phyloP scores from a whole-genome alignment of 2,888 invertebrate species.

The Deladenus siricidicola region DNA sequence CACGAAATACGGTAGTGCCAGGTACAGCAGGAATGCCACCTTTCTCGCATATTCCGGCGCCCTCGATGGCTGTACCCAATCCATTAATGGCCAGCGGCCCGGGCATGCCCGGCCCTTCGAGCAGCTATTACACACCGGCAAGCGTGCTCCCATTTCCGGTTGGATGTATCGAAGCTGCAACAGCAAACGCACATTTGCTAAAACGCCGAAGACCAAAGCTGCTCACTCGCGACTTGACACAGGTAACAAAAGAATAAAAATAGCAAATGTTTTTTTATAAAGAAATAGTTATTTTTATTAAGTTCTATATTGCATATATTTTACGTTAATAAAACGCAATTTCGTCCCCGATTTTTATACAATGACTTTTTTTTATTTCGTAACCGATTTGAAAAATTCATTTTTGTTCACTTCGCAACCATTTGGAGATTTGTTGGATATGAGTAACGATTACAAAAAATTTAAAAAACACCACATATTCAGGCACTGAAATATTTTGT shows the following conservation, averaged over 20 bases:
- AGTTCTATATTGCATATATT: too few relatives aligned
- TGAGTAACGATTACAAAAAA: too few relatives aligned
- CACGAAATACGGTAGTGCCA: neutral
- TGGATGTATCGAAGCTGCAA: slow-evolving; percentile 38
- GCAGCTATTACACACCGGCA: neutral
- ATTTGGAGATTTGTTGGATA: too few relatives aligned
- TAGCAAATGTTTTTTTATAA: too few relatives aligned
- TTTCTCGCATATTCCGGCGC: neutral
- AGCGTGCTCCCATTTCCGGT: slow-evolving; percentile 28
- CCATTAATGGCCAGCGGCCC: neutral
- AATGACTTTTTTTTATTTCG: too few relatives aligned
- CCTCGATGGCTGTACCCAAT: neutral
- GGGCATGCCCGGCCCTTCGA: neutral
- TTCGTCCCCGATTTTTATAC: too few relatives aligned
- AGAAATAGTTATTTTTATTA: too few relatives aligned
- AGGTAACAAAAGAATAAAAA: slow-evolving; percentile 20
- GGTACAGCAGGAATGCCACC: neutral
- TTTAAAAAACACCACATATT: too few relatives aligned
- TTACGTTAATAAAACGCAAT: too few relatives aligned
- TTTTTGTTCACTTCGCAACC: too few relatives aligned
- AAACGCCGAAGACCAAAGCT: slow-evolving; percentile 21
- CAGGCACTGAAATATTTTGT: too few relatives aligned
- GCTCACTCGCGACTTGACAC: slow-evolving; percentile 27
- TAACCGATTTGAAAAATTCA: too few relatives aligned
- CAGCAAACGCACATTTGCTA: slow-evolving; percentile 14